Conservation (phyloP, 2,888 invertebrate genomes). For the Pharmacophagus antenor region DNA sequence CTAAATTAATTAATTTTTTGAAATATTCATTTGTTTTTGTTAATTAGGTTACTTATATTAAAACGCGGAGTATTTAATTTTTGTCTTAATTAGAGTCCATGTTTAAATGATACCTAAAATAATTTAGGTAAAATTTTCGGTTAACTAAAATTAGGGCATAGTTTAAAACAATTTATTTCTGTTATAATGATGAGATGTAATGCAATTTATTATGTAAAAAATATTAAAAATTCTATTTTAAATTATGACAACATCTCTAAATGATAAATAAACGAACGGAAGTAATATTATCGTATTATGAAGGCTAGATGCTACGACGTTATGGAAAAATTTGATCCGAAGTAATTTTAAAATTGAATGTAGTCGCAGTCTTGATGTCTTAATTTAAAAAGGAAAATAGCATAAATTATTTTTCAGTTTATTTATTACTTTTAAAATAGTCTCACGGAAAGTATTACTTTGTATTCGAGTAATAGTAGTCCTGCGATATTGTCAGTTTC, state of each 20-base stretch:
- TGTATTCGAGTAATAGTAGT: constrained; percentile 61
- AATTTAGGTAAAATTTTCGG: background rate
- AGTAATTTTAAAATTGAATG: background rate
- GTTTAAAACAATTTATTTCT: background rate
- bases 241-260: background rate
- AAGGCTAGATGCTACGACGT: background rate
- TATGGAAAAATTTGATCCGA: background rate
- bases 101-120: background rate
- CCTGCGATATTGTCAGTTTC: constrained; percentile 65
- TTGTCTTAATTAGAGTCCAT: background rate
- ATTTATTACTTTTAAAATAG: constrained; percentile 25
- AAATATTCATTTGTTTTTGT: too few species aligned
- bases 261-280: background rate
- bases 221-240: background rate
- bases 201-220: background rate
- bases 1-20: background rate
- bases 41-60: background rate
- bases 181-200: background rate
- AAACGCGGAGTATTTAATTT: background rate
- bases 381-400: background rate
- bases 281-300: background rate
- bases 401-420: background rate
- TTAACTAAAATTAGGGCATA: too few species aligned
- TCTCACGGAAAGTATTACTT: constrained; percentile 43
- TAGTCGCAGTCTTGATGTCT: background rate